These are phyloP conservation scores for Orthosia cruda DNA, from an alignment of 2,888 invertebrate genomes.

Conservation along the genomic window DNA sequence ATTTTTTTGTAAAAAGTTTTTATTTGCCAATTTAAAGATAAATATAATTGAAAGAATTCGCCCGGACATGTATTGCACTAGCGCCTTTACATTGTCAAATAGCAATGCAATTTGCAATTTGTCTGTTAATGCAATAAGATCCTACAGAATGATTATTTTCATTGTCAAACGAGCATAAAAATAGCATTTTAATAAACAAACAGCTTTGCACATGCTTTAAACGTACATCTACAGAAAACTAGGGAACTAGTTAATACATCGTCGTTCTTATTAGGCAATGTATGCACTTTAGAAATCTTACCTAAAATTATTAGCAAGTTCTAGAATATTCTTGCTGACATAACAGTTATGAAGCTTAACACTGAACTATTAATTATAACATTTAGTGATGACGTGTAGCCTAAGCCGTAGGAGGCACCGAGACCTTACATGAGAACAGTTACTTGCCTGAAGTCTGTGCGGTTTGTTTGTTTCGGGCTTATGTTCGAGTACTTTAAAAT, in stretches of 20 bases:
- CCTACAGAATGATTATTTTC: no score
- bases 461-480: constrained; percentile 43
- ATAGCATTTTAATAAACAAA: background rate
- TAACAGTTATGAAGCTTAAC: constrained; percentile 16
- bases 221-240: background rate
- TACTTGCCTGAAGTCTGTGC: constrained; percentile 16
- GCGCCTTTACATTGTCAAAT: background rate
- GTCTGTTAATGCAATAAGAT: background rate
- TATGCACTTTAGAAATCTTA: background rate
- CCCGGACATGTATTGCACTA: background rate
- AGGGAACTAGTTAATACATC: background rate
- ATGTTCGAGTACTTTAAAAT: constrained; percentile 40
- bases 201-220: background rate
- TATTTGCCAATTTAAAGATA: no score
- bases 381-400: constrained; percentile 10
- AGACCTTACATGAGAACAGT: constrained; percentile 8
- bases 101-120: background rate
- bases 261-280: background rate
- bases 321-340: constrained; percentile 1
- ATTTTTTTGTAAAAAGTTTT: no score
- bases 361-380: constrained; percentile 12
- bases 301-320: background rate
- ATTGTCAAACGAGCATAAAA: background rate
- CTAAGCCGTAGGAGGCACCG: constrained; percentile 6
- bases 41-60: background rate